Conservation (phyloP, 2,888 invertebrate genomes). For the Hyposoter dolosus region DNA sequence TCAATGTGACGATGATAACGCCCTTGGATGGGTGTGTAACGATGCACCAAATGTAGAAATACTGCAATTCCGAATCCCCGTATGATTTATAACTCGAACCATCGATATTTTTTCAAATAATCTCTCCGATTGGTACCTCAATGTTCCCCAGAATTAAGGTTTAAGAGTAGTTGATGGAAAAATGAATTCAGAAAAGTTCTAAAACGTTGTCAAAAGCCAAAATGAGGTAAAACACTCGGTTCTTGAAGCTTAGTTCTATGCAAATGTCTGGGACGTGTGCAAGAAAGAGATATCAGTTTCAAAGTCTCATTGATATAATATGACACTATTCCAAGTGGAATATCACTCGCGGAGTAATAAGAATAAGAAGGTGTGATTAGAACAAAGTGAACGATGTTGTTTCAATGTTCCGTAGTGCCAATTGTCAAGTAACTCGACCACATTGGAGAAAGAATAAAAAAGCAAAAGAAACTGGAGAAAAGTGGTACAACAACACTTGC, state of each 20-base stretch:
- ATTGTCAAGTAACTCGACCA: not conserved
- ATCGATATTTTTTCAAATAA: not conserved
- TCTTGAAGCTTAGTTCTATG: not conserved
- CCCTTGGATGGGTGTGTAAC: not conserved
- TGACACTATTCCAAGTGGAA: not conserved
- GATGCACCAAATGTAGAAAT: not conserved
- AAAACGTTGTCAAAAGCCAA: not conserved
- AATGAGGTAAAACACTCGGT: not conserved
- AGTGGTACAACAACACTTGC: slow-evolving; percentile 29
- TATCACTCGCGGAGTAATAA: not conserved
- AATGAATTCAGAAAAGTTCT: not conserved
- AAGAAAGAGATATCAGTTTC: no score
- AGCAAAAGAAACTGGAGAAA: not conserved
- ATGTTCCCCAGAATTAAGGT: not conserved
- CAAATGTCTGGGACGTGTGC: not conserved
- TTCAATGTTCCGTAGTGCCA: not conserved
- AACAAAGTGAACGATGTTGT: not conserved
- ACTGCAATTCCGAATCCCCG: not conserved
- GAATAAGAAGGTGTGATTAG: not conserved
- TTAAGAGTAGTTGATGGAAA: not conserved
- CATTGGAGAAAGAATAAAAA: not conserved
- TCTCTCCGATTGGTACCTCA: not conserved
- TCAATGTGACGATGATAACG: not conserved
- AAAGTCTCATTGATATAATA: not conserved
- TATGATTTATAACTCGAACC: not conserved